Conservation (phyloP, 2,888 invertebrate genomes). For the Scaeva pyrastri region DNA sequence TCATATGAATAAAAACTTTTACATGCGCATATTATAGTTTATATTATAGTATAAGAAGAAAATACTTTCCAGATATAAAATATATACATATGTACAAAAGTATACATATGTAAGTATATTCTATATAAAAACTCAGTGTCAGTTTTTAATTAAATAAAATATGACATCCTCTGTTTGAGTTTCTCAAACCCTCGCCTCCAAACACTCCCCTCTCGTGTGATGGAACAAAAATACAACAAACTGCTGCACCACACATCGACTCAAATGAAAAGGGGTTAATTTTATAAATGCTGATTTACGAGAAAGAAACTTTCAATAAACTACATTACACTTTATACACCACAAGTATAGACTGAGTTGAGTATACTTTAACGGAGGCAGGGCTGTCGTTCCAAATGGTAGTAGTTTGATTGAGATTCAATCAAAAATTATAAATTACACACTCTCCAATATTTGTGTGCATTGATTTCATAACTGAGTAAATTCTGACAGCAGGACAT, state of each 20-base stretch:
- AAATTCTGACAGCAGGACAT: too few species aligned
- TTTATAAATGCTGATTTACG: conserved; percentile 77
- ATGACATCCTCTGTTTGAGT: conserved; percentile 68
- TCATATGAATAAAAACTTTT: conserved; percentile 51
- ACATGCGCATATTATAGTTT: conserved; percentile 33
- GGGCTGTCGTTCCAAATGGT: background rate
- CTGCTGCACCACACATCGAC: conserved; percentile 43
- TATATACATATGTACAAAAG: background rate
- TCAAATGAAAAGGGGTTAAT: conserved; percentile 77
- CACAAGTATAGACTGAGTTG: conserved; percentile 55
- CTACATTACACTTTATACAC: conserved; percentile 50
- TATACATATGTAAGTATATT: too few species aligned
- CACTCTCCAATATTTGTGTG: too few species aligned
- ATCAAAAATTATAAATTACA: too few species aligned
- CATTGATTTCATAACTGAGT: too few species aligned
- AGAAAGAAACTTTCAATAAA: conserved; percentile 76
- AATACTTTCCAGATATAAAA: conserved; percentile 31
- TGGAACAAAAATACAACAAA: conserved; percentile 8
- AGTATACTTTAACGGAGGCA: background rate
- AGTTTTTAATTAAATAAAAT: conserved; percentile 75
- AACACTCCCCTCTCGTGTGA: conserved; percentile 2
- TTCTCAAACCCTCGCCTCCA: conserved; percentile 48
- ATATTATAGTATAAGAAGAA: conserved; percentile 24
- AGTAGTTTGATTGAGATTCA: too few species aligned
- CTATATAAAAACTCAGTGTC: conserved; percentile 49